Base-by-base conservation (phyloP, 1,140 invertebrate genomes). In the Magallana ariakensis region DNA sequence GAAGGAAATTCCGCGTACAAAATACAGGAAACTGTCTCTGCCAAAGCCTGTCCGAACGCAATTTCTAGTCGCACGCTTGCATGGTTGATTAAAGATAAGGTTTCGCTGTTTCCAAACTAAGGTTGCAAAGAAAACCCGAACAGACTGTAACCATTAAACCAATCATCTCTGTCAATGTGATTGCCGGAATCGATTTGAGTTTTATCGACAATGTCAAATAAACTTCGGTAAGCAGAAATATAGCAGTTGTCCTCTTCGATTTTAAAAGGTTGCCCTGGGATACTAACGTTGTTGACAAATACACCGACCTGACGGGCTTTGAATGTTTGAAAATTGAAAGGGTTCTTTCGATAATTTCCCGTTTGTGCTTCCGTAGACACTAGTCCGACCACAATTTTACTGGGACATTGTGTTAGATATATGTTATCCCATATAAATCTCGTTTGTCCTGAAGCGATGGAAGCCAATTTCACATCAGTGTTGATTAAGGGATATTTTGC, bases 121-220 rank as follows among this genome's bases (percentile, higher is more conserved):
- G 75, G 85, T 56, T 75, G 70, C 54, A 85, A 46, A 15, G 57
- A 19, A 80, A 85, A 85, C 19, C 70, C 85, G 57, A 57, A 85
- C 11, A 85, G n/a, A 13, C 54, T 26, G 19, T 58, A 86, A 13
- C 80, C 85, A 15, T 53, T 13, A 22, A 22, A 8, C 33, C 80
- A 86, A 26, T 86, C 80, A 16, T 82, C 57, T 55, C 80, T n/a
- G n/a, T 46, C 58, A 19, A 84, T 58, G 33, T 58, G 11, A n/a
- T 57, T 86, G 26, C 81, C 85, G 16, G 33, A 58, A n/a, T 86
- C 80, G 26, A 83, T n/a, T 58, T 55, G 16, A 22, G 26, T 33
- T 26, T 86, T 86, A 56, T 83, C 80, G 46, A 58, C 53, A 66
- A 83, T 82, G 54, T 83, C 80, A 60, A 83, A 86, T 53, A 86